Base-by-base conservation (phyloP, 2,888 invertebrate species). In the Amiota minor region DNA sequence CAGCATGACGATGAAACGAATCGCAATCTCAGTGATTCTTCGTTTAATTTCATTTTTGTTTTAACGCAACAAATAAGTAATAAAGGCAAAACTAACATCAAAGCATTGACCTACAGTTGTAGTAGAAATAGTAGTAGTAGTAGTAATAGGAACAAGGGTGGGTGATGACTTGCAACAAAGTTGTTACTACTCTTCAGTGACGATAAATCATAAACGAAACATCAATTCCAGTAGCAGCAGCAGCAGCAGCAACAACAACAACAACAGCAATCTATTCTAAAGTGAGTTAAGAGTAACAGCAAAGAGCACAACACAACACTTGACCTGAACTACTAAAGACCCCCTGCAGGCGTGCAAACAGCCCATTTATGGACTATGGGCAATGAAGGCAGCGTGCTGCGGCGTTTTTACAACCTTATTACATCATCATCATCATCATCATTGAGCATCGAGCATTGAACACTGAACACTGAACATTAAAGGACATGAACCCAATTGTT, bases 171-270 rank as follows among this genome's bases (percentile, higher is more conserved):
- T 77, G 80, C 72, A 72, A 71, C 65, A 62, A 62, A 35, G 62
- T 62, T 18, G 62, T 18, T 62, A 35, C 35, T 35, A 11, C 23
- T 68, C 59, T 11, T 18, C 59, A 75, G 71, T 82, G 80, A 83
- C 87, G 83, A 89, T 89, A 88, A 89, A 89, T 89, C 89, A 89
- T 89, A 88, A 88, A 86, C 86, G 88, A 89, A 89, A 89, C 89
- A 89, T 89, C 89, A 89, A 87, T 87, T 89, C 84, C 89, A 89
- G 88, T 84, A 72, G 67, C 35, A 67, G 12, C 53, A 53, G 50
- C 50, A n/a, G 23, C 23, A 23, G 23, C 23, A 23, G 9, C 23
- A 35, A 35, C 35, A 53, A 16, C 53, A 53, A 16, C 16, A 53
- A 1, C n/a, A n/a, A 16, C 53, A 10, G 53, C 35, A 35, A 35